A percentile compares a stretch with the other conserved stretches of the same genome.
These are phyloP conservation scores for Isurus oxyrinchus DNA, from an alignment of 2,113 vertebrate genomes.

Conservation along the genomic window DNA sequence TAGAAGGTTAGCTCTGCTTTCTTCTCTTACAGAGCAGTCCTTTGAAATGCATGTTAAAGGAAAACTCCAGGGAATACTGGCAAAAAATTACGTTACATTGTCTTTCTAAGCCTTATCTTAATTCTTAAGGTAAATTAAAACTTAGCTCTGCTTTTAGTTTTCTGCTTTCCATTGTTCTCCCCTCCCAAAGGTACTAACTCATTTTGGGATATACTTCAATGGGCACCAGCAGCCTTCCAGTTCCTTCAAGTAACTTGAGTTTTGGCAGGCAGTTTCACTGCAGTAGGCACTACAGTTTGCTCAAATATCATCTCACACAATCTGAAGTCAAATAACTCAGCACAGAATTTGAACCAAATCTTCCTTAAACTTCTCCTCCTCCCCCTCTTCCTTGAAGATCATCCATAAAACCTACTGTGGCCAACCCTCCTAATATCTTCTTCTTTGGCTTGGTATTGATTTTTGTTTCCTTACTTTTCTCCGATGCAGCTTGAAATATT, in stretches of 20 bases:
- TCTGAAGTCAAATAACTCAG: background rate
- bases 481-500: background rate
- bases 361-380: background rate
- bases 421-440: background rate
- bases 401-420: background rate
- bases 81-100: background rate
- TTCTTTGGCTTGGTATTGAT: background rate
- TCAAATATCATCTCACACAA: background rate
- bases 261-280: background rate
- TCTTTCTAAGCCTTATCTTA: background rate
- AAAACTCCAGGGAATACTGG: background rate
- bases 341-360: background rate
- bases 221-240: background rate
- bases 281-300: background rate
- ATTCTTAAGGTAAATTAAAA: background rate
- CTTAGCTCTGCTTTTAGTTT: background rate
- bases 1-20: slow-evolving; percentile 2
- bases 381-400: background rate
- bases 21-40: background rate
- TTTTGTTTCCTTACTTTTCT: background rate
- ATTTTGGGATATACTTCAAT: background rate
- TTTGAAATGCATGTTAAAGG: background rate
- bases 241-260: background rate
- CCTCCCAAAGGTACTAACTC: background rate
- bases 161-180: background rate